phyloP scores from a whole-genome alignment of 2,797 vertebrate genomes.

The Lutjanus argentimaculatus region DNA sequence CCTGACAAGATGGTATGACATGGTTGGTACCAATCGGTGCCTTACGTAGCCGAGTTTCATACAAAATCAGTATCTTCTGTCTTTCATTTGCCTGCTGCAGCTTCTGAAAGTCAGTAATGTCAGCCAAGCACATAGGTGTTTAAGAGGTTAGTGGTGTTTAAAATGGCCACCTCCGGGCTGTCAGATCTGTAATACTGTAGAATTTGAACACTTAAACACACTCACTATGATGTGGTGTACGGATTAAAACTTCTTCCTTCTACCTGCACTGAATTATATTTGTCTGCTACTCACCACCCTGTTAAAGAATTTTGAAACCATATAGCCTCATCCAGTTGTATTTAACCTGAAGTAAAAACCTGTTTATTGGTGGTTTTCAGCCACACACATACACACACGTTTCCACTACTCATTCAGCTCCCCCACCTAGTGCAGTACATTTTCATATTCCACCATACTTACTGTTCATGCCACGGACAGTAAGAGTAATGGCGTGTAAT shows the following conservation, averaged over 20 bases:
- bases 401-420: conserved; percentile 34
- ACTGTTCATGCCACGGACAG: conserved; percentile 95
- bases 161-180: not conserved
- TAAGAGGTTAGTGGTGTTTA: not conserved
- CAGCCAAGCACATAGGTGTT: too few relatives aligned
- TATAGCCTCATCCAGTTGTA: not conserved
- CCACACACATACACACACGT: not conserved
- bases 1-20: too few relatives aligned
- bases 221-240: not conserved
- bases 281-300: not conserved
- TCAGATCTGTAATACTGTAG: not conserved
- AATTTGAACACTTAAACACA: not conserved
- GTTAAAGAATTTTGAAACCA: not conserved
- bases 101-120: too few relatives aligned
- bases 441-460: conserved; percentile 87
- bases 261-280: conserved; percentile 3
- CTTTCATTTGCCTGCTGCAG: too few relatives aligned
- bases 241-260: not conserved
- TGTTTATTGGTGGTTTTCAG: conserved; percentile 10
- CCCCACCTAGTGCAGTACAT: conserved; percentile 39
- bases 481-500: conserved; percentile 98
- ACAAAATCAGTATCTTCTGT: too few relatives aligned
- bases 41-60: too few relatives aligned
- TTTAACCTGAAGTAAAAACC: not conserved
- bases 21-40: too few relatives aligned